A percentile compares a stretch with the other conserved stretches of the same genome.
Evolutionary conservation across 2,113 vertebrate genomes (phyloP).

Genomic region (Neodontobutis hainanensis): DNA sequence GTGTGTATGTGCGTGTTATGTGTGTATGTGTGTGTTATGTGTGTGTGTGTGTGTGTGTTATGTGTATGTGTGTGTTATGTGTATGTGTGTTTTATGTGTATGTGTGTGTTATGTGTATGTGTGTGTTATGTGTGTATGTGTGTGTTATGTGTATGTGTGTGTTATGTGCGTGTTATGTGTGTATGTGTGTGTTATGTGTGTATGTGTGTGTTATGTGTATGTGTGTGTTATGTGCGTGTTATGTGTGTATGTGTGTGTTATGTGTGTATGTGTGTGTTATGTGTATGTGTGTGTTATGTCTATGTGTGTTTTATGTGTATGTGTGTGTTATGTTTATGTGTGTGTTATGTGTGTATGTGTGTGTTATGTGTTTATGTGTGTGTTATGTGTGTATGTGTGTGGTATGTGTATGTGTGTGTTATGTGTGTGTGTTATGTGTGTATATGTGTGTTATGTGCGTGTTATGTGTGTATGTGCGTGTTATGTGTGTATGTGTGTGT

Average conservation of each 20-base stretch:
- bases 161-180: conserved; percentile 1
- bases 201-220: conserved; percentile 9
- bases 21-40: conserved; percentile 12
- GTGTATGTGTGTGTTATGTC: neutral
- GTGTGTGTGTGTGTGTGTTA: neutral
- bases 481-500: conserved; percentile 9
- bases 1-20: conserved; percentile 6
- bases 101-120: conserved; percentile 10
- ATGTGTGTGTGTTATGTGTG: conserved; percentile 7
- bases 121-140: conserved; percentile 7
- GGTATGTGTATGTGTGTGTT: conserved; percentile 5
- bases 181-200: conserved; percentile 2
- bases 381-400: conserved; percentile 9
- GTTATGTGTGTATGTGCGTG: conserved; percentile 7
- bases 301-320: conserved; percentile 2
- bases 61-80: conserved; percentile 2
- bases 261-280: conserved; percentile 6
- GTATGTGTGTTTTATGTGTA: conserved; percentile 4
- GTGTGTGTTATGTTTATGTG: conserved; percentile 1
- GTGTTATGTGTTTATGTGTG: conserved; percentile 5
- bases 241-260: conserved; percentile 4
- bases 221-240: neutral
- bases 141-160: conserved; percentile 4
- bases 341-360: conserved; percentile 6
- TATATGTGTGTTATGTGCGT: conserved; percentile 8